These are phyloP conservation scores for Rhagologus leucostigma DNA, from an alignment of 2,113 vertebrate genomes.

Conservation along the genomic window DNA sequence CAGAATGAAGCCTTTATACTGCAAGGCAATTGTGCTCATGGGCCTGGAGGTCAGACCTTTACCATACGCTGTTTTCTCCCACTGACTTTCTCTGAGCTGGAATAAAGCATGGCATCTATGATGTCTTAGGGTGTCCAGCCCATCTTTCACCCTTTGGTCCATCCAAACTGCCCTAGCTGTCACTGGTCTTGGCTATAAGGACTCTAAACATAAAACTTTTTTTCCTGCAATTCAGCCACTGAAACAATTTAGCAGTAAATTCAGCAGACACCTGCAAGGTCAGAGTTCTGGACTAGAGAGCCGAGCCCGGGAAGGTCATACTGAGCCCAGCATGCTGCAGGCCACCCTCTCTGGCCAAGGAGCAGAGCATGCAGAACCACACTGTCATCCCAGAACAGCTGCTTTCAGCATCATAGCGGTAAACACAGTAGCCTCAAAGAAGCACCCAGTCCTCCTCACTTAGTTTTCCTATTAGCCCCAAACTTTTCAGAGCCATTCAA, in stretches of 20 bases:
- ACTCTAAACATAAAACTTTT: background rate
- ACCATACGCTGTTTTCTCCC: background rate
- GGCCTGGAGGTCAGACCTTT: background rate
- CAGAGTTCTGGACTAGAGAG: background rate
- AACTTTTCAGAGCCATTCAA: background rate
- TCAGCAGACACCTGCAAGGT: background rate
- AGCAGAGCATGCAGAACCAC: background rate
- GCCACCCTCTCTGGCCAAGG: background rate
- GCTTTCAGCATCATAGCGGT: background rate
- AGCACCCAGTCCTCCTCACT: background rate
- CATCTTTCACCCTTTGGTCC: background rate
- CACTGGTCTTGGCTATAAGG: background rate
- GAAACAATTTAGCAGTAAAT: background rate
- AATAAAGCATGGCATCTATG: too few relatives aligned
- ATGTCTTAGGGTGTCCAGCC: rapidly evolving
- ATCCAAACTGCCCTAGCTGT: background rate
- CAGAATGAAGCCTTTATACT: background rate
- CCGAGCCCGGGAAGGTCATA: background rate
- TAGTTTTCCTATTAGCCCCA: background rate
- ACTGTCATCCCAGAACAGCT: background rate
- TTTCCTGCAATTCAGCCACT: background rate
- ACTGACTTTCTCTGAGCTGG: background rate
- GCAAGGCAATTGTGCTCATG: background rate
- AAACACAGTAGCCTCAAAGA: background rate
- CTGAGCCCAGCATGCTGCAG: background rate